Evolutionary conservation across 2,888 invertebrate genomes (phyloP).

Genomic region (Zaprionus bogoriensis): DNA sequence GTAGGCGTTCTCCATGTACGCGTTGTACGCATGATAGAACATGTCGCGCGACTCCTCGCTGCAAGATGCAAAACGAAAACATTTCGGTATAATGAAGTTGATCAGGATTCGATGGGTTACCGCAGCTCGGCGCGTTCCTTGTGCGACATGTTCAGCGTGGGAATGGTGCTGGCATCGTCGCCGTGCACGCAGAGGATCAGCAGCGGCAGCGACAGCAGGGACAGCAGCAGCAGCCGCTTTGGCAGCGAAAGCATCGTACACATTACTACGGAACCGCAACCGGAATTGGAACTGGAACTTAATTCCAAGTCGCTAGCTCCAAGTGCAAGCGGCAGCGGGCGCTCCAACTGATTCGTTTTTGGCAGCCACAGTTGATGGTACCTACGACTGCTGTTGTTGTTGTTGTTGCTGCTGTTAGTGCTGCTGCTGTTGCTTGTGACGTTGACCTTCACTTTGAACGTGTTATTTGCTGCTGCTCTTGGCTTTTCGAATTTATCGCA

Average conservation of each 20-base stretch:
- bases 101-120: slow-evolving; percentile 82
- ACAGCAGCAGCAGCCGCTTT: slow-evolving; percentile 34
- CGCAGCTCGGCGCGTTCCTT: slow-evolving; percentile 87
- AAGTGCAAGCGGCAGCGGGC: slow-evolving; percentile 17
- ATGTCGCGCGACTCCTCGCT: slow-evolving; percentile 96
- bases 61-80: slow-evolving; percentile 5
- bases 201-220: slow-evolving; percentile 48
- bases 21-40: slow-evolving; percentile 98
- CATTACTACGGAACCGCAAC: slow-evolving; percentile 17
- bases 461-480: slow-evolving; percentile 52
- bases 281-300: slow-evolving; percentile 6
- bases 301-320: slow-evolving; percentile 23
- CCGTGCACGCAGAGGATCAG: slow-evolving; percentile 50
- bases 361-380: slow-evolving; percentile 67
- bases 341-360: slow-evolving; percentile 33
- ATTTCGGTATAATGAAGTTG: background rate
- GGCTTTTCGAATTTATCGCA: slow-evolving; percentile 34
- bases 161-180: slow-evolving; percentile 76
- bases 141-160: slow-evolving; percentile 85
- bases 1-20: slow-evolving; percentile 98
- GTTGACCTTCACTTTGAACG: slow-evolving; percentile 81
- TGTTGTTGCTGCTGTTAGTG: slow-evolving; percentile 28
- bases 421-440: slow-evolving; percentile 35
- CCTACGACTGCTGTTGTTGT: slow-evolving; percentile 28
- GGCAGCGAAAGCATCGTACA: slow-evolving; percentile 13